Evolutionary conservation across 2,797 vertebrate species (phyloP).

Genomic region (Balearica regulorum): DNA sequence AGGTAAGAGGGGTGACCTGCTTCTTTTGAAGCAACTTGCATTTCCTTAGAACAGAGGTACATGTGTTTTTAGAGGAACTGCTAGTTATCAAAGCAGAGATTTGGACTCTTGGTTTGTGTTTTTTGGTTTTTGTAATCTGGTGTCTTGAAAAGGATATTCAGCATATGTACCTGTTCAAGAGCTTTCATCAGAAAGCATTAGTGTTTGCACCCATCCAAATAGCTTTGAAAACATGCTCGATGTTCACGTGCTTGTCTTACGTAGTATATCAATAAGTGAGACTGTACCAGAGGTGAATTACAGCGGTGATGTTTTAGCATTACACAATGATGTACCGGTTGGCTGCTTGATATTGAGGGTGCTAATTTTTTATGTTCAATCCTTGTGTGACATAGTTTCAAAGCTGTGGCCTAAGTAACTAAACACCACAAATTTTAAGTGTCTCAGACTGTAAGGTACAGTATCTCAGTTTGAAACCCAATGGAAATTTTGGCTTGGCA

Average conservation of each 20-base stretch:
- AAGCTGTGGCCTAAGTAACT: not conserved
- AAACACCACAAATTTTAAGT: not conserved
- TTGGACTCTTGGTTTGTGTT: not conserved
- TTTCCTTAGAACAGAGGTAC: not conserved
- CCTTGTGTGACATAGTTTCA: not conserved
- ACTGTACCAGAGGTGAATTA: not conserved
- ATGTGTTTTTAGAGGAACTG: not conserved
- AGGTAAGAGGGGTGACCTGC: conserved; percentile 31
- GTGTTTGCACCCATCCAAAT: not conserved
- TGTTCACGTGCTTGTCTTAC: not conserved
- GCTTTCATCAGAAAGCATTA: not conserved
- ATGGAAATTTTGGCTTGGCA: not conserved
- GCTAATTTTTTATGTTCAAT: not conserved
- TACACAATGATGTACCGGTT: not conserved
- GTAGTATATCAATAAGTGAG: not conserved
- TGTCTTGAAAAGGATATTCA: not conserved
- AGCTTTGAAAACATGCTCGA: not conserved
- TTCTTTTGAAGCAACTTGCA: not conserved
- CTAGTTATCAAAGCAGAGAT: not conserved
- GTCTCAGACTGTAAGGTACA: not conserved
- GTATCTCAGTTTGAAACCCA: not conserved
- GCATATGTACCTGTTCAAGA: not conserved
- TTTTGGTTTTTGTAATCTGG: not conserved
- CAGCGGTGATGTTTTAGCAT: not conserved
- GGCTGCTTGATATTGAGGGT: not conserved